phyloP scores from a whole-genome alignment of 1,140 invertebrate species.

The Camponotus vicinus region DNA sequence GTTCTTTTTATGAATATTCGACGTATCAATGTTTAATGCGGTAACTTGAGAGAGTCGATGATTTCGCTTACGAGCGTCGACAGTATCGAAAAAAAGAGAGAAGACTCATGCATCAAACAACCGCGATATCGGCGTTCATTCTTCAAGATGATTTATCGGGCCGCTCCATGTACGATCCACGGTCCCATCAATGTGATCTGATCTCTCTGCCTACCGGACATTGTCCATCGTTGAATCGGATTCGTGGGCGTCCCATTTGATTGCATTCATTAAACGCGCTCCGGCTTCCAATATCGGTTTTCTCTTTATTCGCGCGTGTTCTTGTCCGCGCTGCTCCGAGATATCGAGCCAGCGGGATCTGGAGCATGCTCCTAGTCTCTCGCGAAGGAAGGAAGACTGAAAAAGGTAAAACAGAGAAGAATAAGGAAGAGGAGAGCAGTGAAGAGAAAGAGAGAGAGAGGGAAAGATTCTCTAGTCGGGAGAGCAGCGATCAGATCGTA shows the following conservation, averaged over 20 bases:
- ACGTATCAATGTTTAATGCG: background rate
- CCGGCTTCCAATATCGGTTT: slow-evolving; percentile 58
- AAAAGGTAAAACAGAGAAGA: slow-evolving; percentile 23
- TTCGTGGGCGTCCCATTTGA: slow-evolving; percentile 64
- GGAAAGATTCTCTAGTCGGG: background rate
- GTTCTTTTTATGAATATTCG: background rate
- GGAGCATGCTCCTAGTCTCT: slow-evolving; percentile 62
- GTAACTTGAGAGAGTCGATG: background rate
- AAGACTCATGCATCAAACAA: slow-evolving; percentile 18
- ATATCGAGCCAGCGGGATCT: slow-evolving; percentile 75
- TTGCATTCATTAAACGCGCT: slow-evolving; percentile 70
- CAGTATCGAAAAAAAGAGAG: background rate
- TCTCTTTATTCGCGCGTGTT: slow-evolving; percentile 38
- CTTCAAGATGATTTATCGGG: slow-evolving; percentile 67
- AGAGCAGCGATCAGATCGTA: slow-evolving; percentile 55
- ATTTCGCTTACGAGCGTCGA: background rate
- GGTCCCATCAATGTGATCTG: slow-evolving; percentile 48
- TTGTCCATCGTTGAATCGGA: slow-evolving; percentile 2
- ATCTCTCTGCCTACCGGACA: slow-evolving; percentile 53
- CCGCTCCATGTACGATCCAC: slow-evolving; percentile 30
- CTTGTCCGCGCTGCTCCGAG: slow-evolving; percentile 41
- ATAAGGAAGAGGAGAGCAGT: background rate
- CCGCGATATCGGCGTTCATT: slow-evolving; percentile 39
- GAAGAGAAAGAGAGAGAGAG: slow-evolving; percentile 2
- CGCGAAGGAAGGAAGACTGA: background rate